Evolutionary conservation across 2,888 invertebrate genomes (phyloP), one percentile per base, ranked within the genome.

Genomic region (Drosophila hamatofila): DNA sequence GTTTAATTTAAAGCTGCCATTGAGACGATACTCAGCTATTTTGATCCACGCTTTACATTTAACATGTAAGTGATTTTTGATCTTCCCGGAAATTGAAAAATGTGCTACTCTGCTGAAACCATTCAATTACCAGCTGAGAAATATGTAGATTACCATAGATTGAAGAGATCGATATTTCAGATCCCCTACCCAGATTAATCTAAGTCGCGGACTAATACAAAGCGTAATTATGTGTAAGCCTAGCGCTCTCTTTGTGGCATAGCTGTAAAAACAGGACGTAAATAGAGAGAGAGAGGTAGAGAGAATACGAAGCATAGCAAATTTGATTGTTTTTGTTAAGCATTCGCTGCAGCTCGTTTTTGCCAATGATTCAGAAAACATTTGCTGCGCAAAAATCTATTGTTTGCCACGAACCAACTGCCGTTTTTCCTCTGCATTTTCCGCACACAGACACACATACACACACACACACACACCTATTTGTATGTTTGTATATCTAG

Each of bases 341-440:
- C 72, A 71, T 85, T 85, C 64, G 81, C 51, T 75, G 81, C 82
- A 76, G 70, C 80, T 81, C 74, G 81, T 83, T 85, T 85, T 88
- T 63, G 75, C 63, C 55, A 64, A 65, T 61, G 41, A 30, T 64
- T 67, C 56, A 39, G 42, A 59, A 69, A 69, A 57, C 62, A 54
- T 62, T 62, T 42, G 63, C 37, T 68, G 69, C 69, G 48, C 71
- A 74, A 71, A 67, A 64, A 54, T 69, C 77, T 71, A 67, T 77
- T 81, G 78, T 74, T 70, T 46, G 63, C 57, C 44, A 64, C 54
- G 65, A 70, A 77, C 30, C 82, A 89, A 85, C 88, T 88, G 88
- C 71, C 78, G 81, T 74, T 87, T 89, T 87, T 89, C 88, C 78
- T 66, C 48, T 69, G 74, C 74, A 80, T 80, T 84, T 87, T 78